phyloP scores from a whole-genome alignment of 2,797 vertebrate species.

The Eidolon dupreanum region DNA sequence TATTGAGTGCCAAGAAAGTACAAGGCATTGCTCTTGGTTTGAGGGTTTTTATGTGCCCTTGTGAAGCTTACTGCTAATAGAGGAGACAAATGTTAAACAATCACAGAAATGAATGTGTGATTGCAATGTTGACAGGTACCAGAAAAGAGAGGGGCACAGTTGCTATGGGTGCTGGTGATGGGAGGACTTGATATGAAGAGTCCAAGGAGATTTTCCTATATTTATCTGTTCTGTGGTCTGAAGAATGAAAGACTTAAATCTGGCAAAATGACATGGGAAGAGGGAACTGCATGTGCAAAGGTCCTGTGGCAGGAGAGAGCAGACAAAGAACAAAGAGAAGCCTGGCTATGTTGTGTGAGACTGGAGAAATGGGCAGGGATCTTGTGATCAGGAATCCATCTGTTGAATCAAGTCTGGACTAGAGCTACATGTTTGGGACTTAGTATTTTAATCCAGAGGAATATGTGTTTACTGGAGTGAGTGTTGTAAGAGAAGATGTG shows the following conservation, averaged over 20 bases:
- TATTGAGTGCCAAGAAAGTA: background rate
- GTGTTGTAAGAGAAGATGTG: background rate
- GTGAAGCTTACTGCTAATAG: background rate
- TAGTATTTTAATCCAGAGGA: background rate
- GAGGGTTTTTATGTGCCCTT: background rate
- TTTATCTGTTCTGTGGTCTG: background rate
- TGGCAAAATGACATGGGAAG: background rate
- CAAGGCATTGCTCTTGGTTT: background rate
- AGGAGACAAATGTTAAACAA: background rate
- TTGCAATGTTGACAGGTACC: background rate
- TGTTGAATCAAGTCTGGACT: background rate
- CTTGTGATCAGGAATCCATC: background rate
- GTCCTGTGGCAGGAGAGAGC: background rate
- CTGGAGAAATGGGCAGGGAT: background rate
- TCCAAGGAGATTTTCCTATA: background rate
- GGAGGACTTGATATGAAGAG: background rate
- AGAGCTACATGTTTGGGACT: background rate
- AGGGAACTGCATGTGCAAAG: background rate
- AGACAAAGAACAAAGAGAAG: background rate
- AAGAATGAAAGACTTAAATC: background rate
- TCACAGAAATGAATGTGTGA: background rate
- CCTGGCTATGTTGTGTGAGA: background rate
- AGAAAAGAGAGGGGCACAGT: background rate
- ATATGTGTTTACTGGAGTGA: background rate
- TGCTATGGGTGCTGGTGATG: background rate